A percentile compares a stretch with the other conserved stretches of the same genome.
Conservation (phyloP, 2,888 invertebrate genomes). For the Chelonus formosanus region DNA sequence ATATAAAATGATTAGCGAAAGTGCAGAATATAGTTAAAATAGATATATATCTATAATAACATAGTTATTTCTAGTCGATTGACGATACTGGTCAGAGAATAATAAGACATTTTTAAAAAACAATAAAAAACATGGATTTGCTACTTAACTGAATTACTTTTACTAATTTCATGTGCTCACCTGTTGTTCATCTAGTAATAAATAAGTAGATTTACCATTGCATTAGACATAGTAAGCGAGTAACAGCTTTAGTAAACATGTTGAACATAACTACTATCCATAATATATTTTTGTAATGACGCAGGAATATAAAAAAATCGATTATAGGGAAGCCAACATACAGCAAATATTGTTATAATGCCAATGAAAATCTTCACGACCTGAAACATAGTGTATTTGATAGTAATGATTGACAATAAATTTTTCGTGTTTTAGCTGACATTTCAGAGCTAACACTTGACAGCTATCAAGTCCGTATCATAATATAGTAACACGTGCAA, state of each 20-base stretch:
- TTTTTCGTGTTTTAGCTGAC: no score
- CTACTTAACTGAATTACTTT: not conserved
- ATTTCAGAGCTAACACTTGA: no score
- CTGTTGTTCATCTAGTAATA: constrained; percentile 94
- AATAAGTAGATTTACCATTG: constrained; percentile 91
- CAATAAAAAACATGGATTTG: no score
- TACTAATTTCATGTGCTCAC: constrained; percentile 65
- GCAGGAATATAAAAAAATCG: constrained; percentile 83
- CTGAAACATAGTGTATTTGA: no score
- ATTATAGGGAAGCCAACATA: constrained; percentile 93
- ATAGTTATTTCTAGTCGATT: not conserved
- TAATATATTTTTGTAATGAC: constrained; percentile 75
- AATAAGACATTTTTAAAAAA: not conserved
- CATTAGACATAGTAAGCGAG: constrained; percentile 92
- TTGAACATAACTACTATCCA: constrained; percentile 78
- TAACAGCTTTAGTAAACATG: constrained; percentile 88
- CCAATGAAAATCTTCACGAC: constrained; percentile 91
- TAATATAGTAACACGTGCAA: no score
- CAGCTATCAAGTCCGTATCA: no score
- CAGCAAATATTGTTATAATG: constrained; percentile 83
- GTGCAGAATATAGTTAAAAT: constrained; percentile 10
- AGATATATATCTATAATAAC: not conserved
- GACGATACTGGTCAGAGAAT: no score
- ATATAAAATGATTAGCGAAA: constrained; percentile 11
- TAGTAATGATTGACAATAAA: no score